phyloP scores from a whole-genome alignment of 2,888 invertebrate species.

The Dicyrtomina minuta region DNA sequence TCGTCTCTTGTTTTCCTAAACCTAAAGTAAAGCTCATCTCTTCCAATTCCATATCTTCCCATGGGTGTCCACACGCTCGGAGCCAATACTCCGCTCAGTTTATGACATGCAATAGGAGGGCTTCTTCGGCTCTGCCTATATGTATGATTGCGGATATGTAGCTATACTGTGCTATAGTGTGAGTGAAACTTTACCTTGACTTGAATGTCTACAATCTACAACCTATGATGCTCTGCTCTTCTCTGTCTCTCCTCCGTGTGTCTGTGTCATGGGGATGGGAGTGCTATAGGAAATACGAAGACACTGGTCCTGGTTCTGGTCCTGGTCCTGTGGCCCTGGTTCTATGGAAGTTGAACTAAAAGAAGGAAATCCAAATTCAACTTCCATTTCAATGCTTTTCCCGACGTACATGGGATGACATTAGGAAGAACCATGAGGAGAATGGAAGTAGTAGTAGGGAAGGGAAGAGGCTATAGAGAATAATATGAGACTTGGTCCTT shows the following conservation, averaged over 20 bases:
- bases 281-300: too few relatives aligned
- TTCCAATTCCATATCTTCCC: conserved; percentile 37
- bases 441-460: conserved; percentile 7
- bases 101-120: conserved; percentile 37
- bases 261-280: too few relatives aligned
- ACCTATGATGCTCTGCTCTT: conserved; percentile 4
- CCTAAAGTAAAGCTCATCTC: conserved; percentile 30
- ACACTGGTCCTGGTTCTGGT: too few relatives aligned
- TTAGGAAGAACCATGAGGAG: conserved; percentile 32
- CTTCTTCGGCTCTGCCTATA: too few relatives aligned
- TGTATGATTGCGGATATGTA: background rate
- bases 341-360: too few relatives aligned
- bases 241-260: conserved; percentile 12
- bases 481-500: too few relatives aligned
- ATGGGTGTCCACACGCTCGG: conserved; percentile 37
- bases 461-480: too few relatives aligned
- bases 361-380: too few relatives aligned
- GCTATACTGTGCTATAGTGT: too few relatives aligned
- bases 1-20: conserved; percentile 30
- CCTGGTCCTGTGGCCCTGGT: too few relatives aligned
- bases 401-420: background rate
- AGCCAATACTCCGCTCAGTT: conserved; percentile 35
- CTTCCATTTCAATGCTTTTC: too few relatives aligned
- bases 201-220: too few relatives aligned
- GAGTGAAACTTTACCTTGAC: conserved; percentile 17